Conservation (phyloP, 2,113 vertebrate species). For the Pelecanoides urinatrix region DNA sequence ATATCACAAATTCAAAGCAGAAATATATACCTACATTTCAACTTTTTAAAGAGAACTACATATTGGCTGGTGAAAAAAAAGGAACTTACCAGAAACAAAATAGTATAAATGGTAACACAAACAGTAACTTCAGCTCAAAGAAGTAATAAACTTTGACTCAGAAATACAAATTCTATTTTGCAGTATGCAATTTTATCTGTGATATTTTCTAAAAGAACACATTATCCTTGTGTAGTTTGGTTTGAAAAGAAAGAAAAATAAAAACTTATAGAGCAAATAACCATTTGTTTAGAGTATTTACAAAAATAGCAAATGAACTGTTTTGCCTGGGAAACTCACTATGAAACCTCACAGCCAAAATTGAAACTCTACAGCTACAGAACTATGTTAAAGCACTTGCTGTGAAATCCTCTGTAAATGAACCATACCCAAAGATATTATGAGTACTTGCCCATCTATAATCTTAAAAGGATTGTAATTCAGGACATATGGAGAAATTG, state of each 20-base stretch:
- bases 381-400: neutral
- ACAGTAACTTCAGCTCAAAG: neutral
- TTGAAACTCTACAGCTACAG: neutral
- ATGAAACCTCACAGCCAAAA: slow-evolving; percentile 9
- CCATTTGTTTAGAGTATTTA: neutral
- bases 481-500: neutral
- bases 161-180: neutral
- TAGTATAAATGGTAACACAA: neutral
- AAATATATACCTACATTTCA: neutral
- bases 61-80: neutral
- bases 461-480: slow-evolving; percentile 27
- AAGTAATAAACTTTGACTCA: neutral
- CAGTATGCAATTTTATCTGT: neutral
- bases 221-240: neutral
- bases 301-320: slow-evolving; percentile 12
- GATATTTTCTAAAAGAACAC: neutral
- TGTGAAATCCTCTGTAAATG: slow-evolving; percentile 2
- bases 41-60: neutral
- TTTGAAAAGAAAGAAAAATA: slow-evolving; percentile 20
- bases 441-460: slow-evolving; percentile 15
- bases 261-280: slow-evolving; percentile 25
- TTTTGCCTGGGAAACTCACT: neutral
- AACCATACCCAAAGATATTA: neutral
- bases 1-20: neutral
- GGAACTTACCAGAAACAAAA: neutral